Percentiles rank a stretch among this genome's conserved stretches.
phyloP scores from a whole-genome alignment of 2,113 vertebrate species.

The Nothocercus nigrocapillus region DNA sequence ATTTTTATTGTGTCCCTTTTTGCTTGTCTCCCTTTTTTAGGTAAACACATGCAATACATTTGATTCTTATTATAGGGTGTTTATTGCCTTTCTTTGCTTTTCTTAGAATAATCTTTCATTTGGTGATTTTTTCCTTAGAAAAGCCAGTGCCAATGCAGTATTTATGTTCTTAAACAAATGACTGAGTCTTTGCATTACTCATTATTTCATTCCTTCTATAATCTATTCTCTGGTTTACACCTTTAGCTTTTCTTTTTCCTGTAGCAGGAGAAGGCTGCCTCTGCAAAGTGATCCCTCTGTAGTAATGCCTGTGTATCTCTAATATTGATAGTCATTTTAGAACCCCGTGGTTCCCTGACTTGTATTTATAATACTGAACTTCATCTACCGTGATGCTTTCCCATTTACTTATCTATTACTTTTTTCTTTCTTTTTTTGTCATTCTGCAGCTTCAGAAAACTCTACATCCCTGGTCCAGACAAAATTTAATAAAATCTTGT shows the following conservation, averaged over 20 bases:
- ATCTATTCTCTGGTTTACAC: neutral
- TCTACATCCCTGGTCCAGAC: neutral
- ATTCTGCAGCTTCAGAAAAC: neutral
- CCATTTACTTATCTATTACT: accelerated
- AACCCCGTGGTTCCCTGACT: neutral
- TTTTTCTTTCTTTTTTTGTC: neutral
- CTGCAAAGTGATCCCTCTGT: neutral
- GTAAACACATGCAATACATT: neutral
- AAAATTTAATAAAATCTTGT: neutral
- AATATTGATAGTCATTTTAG: neutral
- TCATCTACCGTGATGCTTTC: neutral
- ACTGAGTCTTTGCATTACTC: neutral
- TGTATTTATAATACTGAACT: neutral
- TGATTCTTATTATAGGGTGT: neutral
- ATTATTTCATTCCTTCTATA: neutral
- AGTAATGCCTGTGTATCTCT: neutral
- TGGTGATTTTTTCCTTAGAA: neutral
- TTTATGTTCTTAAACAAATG: neutral
- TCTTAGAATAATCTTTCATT: neutral
- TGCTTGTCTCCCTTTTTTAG: neutral
- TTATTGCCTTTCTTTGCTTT: neutral
- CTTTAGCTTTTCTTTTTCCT: neutral
- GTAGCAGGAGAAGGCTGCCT: neutral
- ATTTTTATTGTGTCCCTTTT: neutral
- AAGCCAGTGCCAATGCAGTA: neutral